Evolutionary conservation across 2,113 vertebrate genomes (phyloP), one percentile per base, ranked within the genome.

Genomic region (Actenoides hombroni): DNA sequence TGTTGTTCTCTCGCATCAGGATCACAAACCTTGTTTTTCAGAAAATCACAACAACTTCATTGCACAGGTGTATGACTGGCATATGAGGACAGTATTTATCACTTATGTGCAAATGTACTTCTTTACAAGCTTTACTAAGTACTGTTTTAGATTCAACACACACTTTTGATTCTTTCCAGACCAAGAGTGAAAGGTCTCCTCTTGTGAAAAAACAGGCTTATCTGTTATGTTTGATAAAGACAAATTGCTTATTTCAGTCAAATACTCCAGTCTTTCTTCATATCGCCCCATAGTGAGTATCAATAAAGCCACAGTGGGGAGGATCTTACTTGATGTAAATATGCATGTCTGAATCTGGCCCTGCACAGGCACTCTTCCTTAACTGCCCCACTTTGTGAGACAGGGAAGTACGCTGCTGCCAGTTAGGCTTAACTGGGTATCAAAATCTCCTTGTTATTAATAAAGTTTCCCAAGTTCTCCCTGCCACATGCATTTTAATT

Each of bases 241-340:
- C 37, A 64, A 51, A 26, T 4, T 15, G 9, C 53, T 90, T 1
- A 1, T 70, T 86, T 49, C 59, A 40, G 59, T 46, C 42, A 46
- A 40, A 14, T 54, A 54, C 28, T 51, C 59, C 75, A 61, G 5
- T 40, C 19, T 39, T 9, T 53, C n/a, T 13, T n/a, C 14, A 1
- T 11, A 18, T 13, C 3, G 0, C 25, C 63, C 76, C 49, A 3
- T 2, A 25, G 24, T 0, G 6, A 31, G 25, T 6, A 29, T 5
- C 37, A 31, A 4, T 24, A 18, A 78, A 73, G 53, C 29, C 46
- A 16, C 25, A 2, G 14, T 6, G 24, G 29, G 53, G 48, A 92
- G 35, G 51, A 56, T 42, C 35, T 59, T 33, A 17, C 42, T 25
- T 12, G 51, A 10, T 29, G 49, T 31, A n/a, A 44, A 33, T 2